Evolutionary conservation across 2,888 invertebrate genomes (phyloP).

Genomic region (Diloba caeruleocephala): DNA sequence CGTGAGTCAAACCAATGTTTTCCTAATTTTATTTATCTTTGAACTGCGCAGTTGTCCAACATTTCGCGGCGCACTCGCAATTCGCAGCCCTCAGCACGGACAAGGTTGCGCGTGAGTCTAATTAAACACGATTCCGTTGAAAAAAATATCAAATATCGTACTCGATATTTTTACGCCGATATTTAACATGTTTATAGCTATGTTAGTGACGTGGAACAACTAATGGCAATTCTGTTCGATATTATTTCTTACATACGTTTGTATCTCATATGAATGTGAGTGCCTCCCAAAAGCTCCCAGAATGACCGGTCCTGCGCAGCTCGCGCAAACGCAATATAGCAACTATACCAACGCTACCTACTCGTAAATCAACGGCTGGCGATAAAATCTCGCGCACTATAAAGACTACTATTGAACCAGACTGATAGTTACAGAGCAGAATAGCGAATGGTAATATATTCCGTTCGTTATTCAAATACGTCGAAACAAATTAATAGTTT

Average conservation of each 20-base stretch:
- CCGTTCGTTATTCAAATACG: slow-evolving; percentile 9
- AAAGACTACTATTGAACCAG: slow-evolving; percentile 23
- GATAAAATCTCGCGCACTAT: slow-evolving; percentile 30
- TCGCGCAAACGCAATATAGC: too few relatives aligned
- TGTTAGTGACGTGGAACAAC: slow-evolving; percentile 24
- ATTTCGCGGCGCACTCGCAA: slow-evolving; percentile 54
- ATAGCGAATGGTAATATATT: slow-evolving; percentile 18
- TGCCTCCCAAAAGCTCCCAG: too few relatives aligned
- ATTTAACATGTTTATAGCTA: slow-evolving; percentile 22
- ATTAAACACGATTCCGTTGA: slow-evolving; percentile 52
- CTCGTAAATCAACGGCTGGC: slow-evolving; percentile 31
- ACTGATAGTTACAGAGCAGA: slow-evolving; percentile 26
- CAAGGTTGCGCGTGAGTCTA: slow-evolving; percentile 63
- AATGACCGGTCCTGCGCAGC: too few relatives aligned
- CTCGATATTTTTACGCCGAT: slow-evolving; percentile 44
- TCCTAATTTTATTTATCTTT: slow-evolving; percentile 57
- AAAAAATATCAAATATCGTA: slow-evolving; percentile 49
- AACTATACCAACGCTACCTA: slow-evolving; percentile 14
- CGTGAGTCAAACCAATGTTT: slow-evolving; percentile 56
- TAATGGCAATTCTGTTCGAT: slow-evolving; percentile 19
- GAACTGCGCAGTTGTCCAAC: slow-evolving; percentile 71
- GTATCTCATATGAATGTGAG: slow-evolving; percentile 19
- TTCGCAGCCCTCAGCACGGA: slow-evolving; percentile 51
- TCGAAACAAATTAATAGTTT: slow-evolving; percentile 32
- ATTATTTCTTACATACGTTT: slow-evolving; percentile 26